phyloP scores from a whole-genome alignment of 2,113 vertebrate genomes.

The Rhegmatorhina hoffmannsi region DNA sequence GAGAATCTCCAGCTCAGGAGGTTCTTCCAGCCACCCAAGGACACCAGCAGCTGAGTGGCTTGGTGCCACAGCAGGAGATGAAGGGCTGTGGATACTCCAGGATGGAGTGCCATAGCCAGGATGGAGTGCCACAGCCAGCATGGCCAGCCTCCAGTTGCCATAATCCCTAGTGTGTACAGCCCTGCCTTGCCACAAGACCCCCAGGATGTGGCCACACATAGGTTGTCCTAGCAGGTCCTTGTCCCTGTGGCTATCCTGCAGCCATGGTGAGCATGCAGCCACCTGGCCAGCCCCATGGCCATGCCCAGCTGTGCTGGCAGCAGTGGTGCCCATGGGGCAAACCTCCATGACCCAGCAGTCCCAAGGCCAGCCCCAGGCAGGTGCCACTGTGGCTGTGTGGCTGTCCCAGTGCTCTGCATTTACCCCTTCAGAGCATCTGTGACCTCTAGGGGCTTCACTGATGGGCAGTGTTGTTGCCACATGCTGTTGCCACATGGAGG shows the following conservation, averaged over 20 bases:
- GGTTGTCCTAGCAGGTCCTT: not conserved
- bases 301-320: not conserved
- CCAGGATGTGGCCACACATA: not conserved
- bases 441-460: not conserved
- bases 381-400: too few relatives aligned
- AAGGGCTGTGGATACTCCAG: not conserved
- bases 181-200: rapidly evolving
- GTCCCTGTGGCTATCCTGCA: not conserved
- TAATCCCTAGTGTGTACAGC: rapidly evolving
- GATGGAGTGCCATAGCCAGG: not conserved
- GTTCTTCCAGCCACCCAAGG: not conserved
- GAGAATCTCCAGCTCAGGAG: not conserved
- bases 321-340: not conserved
- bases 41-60: not conserved
- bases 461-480: not conserved
- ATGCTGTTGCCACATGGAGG: not conserved
- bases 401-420: not conserved
- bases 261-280: not conserved
- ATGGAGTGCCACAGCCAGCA: not conserved
- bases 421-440: not conserved
- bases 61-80: not conserved
- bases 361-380: not conserved
- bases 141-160: rapidly evolving
- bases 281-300: not conserved
- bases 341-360: not conserved